Evolutionary conservation across 2,113 vertebrate genomes (phyloP), one percentile per base, ranked within the genome.

Genomic region (Hyaena hyaena): DNA sequence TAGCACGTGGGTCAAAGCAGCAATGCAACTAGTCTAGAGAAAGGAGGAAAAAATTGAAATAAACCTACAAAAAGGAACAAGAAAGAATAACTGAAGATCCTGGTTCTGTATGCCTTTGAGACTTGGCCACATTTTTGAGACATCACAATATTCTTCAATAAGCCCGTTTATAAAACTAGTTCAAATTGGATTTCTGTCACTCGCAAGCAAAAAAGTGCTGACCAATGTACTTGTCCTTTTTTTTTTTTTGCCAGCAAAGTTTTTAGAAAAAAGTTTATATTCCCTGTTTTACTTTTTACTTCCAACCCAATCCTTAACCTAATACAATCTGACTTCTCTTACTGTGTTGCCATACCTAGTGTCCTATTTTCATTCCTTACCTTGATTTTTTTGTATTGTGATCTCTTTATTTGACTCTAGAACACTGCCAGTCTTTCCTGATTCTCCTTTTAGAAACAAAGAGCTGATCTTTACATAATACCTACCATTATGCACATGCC

Each of bases 381-480:
- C 79, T 79, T 76, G 48, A 74, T 45, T 31, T 84, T 84, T 76
- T 48, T 74, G 26, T 48, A 85, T 48, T 74, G 43, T 53, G 84
- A 84, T 50, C 14, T 65, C 77, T 81, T 45, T 77, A 65, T 77
- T 68, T 92, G 15, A 50, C 12, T 93, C 66, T 35, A 63, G 17
- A 65, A 16, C 53, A 76, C 43, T 53, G 24, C 23, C 23, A 61
- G 16, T 76, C 14, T 19, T 84, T 85, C 81, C 55, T 39, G 23
- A 76, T 50, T 85, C 15, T 85, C 43, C 55, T 93, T 85, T 76
- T 92, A 82, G 58, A 92, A 81, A 65, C 58, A 58, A 91, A 55
- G 33, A 58, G 17, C 90, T 71, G 58, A 71, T 16, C 65, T 58
- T 82, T 82, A 81, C 65, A 33, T 58, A 71, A 58, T 45, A 21